Conservation (phyloP, 2,888 invertebrate species). For the Erebia aethiops region DNA sequence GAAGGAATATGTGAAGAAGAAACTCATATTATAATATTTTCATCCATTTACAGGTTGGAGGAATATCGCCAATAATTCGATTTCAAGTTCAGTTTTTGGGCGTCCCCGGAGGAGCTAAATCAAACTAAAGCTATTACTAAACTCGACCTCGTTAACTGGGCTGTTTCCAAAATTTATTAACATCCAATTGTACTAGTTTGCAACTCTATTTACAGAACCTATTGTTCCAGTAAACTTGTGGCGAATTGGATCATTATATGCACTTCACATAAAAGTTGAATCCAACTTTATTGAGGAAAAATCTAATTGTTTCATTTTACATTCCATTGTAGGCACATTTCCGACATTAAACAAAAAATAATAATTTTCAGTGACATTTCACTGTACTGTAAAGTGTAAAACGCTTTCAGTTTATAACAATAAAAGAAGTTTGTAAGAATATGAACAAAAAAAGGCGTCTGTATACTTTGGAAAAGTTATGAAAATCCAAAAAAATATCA, state of each 20-base stretch:
- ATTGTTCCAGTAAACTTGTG: conserved; percentile 33
- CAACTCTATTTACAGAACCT: conserved; percentile 37
- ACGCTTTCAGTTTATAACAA: no score
- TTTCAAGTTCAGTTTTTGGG: conserved; percentile 39
- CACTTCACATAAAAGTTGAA: no score
- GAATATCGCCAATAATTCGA: conserved; percentile 40
- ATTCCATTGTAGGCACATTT: no score
- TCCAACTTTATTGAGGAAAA: no score
- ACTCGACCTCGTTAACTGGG: conserved; percentile 36
- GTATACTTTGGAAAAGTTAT: no score
- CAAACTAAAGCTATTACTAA: conserved; percentile 40
- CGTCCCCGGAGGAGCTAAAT: conserved; percentile 34
- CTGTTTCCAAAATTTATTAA: conserved; percentile 40
- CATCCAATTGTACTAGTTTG: conserved; percentile 35
- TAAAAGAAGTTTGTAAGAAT: no score
- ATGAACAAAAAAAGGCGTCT: no score
- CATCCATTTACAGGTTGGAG: conserved; percentile 21
- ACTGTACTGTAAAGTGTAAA: no score
- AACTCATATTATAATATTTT: conserved; percentile 35
- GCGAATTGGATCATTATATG: conserved; percentile 1
- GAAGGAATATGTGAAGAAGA: conserved; percentile 31
- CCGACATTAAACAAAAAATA: no score
- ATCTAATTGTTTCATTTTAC: no score
- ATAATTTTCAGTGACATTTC: no score
- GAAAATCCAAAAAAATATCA: no score